Conservation (phyloP, 1,140 invertebrate genomes). For the Lepidurus couesii region DNA sequence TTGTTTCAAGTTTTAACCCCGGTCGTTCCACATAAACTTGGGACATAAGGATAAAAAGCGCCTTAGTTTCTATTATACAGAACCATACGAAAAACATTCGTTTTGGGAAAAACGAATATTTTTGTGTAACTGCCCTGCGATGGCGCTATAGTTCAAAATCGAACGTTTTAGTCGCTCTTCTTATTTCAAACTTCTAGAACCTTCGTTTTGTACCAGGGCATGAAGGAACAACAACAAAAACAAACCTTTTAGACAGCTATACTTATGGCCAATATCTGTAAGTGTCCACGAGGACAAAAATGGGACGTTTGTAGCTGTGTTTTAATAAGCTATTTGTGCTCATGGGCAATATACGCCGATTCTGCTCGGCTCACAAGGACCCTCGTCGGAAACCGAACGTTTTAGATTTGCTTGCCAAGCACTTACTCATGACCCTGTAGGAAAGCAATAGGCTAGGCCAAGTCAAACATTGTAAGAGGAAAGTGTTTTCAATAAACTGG, state of each 20-base stretch:
- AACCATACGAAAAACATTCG: too few relatives aligned
- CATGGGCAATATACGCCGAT: background rate
- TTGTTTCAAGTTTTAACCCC: background rate
- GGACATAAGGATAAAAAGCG: background rate
- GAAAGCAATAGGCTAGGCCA: constrained; percentile 1
- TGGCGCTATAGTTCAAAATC: too few relatives aligned
- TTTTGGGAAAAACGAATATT: too few relatives aligned
- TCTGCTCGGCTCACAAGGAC: background rate
- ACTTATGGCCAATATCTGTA: too few relatives aligned
- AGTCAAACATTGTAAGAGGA: background rate
- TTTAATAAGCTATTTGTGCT: background rate
- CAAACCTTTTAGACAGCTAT: too few relatives aligned
- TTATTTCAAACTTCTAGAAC: too few relatives aligned
- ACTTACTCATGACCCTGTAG: constrained; percentile 11
- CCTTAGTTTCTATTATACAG: too few relatives aligned
- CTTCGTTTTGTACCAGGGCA: too few relatives aligned
- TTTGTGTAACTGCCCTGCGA: too few relatives aligned
- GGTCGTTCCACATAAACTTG: background rate
- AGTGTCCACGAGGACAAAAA: too few relatives aligned
- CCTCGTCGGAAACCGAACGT: background rate
- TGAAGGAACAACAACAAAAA: too few relatives aligned
- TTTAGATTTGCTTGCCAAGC: constrained; percentile 5
- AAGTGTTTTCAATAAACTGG: background rate
- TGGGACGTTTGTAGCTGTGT: background rate
- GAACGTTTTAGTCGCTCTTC: too few relatives aligned